Evolutionary conservation across 1,140 invertebrate species (phyloP).

Genomic region (Diorhabda elongata): DNA sequence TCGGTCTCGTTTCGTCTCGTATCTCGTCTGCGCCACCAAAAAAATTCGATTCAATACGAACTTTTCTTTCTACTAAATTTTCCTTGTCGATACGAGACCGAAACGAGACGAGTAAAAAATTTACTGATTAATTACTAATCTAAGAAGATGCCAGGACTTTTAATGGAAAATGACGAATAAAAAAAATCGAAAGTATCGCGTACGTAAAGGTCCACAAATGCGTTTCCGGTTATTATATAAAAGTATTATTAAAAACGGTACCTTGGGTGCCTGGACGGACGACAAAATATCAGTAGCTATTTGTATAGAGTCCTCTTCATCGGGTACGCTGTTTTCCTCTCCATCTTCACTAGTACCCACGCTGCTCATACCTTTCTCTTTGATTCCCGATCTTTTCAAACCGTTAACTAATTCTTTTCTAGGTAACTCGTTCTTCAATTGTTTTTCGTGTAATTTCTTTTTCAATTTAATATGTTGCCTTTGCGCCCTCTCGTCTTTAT

Average conservation of each 20-base stretch:
- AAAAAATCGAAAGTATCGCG: too few relatives aligned
- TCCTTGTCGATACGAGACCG: too few relatives aligned
- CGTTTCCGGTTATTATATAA: too few relatives aligned
- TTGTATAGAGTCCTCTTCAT: constrained; percentile 64
- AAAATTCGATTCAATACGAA: too few relatives aligned
- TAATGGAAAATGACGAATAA: too few relatives aligned
- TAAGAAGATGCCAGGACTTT: too few relatives aligned
- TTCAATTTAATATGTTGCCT: constrained; percentile 70
- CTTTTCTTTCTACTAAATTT: too few relatives aligned
- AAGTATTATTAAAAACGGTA: constrained; percentile 39
- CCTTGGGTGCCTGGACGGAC: constrained; percentile 68
- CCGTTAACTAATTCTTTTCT: constrained; percentile 54
- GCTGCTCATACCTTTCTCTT: constrained; percentile 54
- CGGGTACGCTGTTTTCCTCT: constrained; percentile 66
- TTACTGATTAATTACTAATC: too few relatives aligned
- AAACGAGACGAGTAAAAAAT: too few relatives aligned
- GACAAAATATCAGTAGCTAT: constrained; percentile 66
- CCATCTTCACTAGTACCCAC: constrained; percentile 65
- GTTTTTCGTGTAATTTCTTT: constrained; percentile 48
- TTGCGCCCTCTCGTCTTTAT: constrained; percentile 73
- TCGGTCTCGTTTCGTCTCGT: too few relatives aligned
- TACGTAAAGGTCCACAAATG: too few relatives aligned
- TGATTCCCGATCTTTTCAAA: constrained; percentile 46
- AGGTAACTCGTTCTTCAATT: constrained; percentile 33
- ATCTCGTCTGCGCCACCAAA: too few relatives aligned